A percentile compares a stretch with the other conserved stretches of the same genome.
Evolutionary conservation across 2,797 vertebrate genomes (phyloP).

Genomic region (Mus minutoides): DNA sequence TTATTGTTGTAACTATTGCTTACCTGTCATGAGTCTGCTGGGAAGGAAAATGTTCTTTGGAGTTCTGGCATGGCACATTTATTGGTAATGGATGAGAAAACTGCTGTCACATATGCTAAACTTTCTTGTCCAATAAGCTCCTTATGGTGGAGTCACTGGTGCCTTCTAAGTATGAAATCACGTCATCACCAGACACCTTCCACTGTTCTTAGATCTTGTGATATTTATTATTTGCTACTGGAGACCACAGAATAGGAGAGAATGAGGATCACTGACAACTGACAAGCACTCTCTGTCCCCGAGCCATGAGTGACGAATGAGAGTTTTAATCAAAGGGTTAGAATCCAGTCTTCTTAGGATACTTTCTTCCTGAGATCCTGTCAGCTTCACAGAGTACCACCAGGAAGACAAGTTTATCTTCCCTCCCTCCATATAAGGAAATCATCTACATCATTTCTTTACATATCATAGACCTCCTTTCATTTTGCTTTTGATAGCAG

Average conservation of each 20-base stretch:
- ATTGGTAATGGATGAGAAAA: not conserved
- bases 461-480: not conserved
- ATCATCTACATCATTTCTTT: fast-evolving
- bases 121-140: no score
- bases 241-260: not conserved
- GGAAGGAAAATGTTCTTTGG: not conserved
- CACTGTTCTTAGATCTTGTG: not conserved
- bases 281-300: not conserved
- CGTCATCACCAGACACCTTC: not conserved
- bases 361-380: not conserved
- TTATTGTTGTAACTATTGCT: not conserved
- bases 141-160: not conserved
- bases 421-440: fast-evolving
- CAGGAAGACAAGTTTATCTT: not conserved
- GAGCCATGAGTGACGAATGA: not conserved
- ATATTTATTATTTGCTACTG: not conserved
- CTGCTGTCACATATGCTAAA: not conserved
- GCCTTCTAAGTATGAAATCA: not conserved
- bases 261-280: not conserved
- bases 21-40: not conserved
- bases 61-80: not conserved
- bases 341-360: not conserved
- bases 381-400: not conserved
- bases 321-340: not conserved
- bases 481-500: not conserved